Conservation (phyloP, 2,888 invertebrate genomes). For the Patella depressa region DNA sequence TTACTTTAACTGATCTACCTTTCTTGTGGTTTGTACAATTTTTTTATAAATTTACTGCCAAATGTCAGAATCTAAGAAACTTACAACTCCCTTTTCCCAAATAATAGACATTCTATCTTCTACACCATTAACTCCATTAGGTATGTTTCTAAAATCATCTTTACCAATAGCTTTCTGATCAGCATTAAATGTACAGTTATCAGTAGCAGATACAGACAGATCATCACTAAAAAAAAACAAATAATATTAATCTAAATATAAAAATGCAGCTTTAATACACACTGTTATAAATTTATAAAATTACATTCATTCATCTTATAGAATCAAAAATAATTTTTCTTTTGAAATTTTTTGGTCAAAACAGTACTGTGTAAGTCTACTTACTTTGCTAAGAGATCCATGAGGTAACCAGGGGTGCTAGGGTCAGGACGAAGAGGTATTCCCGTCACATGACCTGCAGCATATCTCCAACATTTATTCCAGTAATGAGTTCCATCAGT, state of each 20-base stretch:
- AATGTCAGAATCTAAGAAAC: constrained; percentile 30
- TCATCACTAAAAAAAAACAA: constrained; percentile 79
- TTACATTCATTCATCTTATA: too few species aligned
- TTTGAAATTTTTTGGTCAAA: too few species aligned
- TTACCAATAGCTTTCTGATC: constrained; percentile 91
- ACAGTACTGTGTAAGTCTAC: constrained; percentile 65
- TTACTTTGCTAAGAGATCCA: constrained; percentile 90
- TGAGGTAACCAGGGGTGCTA: constrained; percentile 87
- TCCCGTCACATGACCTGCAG: constrained; percentile 93
- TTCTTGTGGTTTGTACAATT: too few species aligned
- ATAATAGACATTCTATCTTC: constrained; percentile 96
- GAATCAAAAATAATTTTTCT: too few species aligned
- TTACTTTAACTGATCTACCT: too few species aligned
- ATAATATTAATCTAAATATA: not conserved
- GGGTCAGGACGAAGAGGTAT: constrained; percentile 94
- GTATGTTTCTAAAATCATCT: constrained; percentile 91
- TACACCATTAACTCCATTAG: constrained; percentile 97
- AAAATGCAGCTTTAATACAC: not conserved
- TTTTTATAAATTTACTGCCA: too few species aligned
- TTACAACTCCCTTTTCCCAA: constrained; percentile 89
- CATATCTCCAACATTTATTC: constrained; percentile 90
- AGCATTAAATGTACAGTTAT: constrained; percentile 95
- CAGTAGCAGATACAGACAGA: constrained; percentile 94
- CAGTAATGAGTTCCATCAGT: constrained; percentile 84
- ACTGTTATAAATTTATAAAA: too few species aligned